Evolutionary conservation across 2,113 vertebrate genomes (phyloP), one percentile per base, ranked within the genome.

Genomic region (Columba janthina): DNA sequence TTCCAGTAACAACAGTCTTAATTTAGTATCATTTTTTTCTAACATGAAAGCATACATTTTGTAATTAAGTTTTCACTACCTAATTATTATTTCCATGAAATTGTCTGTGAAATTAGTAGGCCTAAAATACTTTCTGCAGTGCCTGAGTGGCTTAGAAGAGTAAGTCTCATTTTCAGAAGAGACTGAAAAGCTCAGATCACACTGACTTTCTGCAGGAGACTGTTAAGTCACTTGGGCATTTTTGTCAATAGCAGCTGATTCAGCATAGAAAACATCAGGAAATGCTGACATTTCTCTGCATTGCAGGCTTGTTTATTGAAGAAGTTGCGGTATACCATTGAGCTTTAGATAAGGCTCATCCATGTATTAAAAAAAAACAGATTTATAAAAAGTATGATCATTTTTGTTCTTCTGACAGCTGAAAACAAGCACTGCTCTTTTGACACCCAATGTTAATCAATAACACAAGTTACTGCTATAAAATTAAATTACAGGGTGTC

Each of bases 71-170:
- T 95, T 95, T 88, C 83, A 48, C 76, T 53, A 40, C 50, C 20
- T 84, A 94, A 93, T 92, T 89, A 67, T 71, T 9, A 84, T 90
- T 93, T 83, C 73, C 83, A 65, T 89, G 56, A 92, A 96, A 89
- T 56, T 84, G 14, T 28, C 79, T 86, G 38, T 92, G 88, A 94
- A 96, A 94, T 93, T 84, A 93, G 42, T n/a, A 90, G 80, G 73
- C 76, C 60, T 32, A 42, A 56, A 88, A 77, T 84, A 48, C 28
- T 89, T 93, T 74, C 36, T 56, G 3, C 60, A 60, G 42, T 56
- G 79, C 19, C 64, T 77, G 36, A 79, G 32, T 32, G 20, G 54
- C 42, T 92, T 88, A 50, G 72, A 86, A 89, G 34, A 60, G 40
- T 19, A 80, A 0, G 2, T 40, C 17, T 71, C 20, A 28, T 67